These are phyloP conservation scores for Merodon equestris DNA, from an alignment of 2,888 invertebrate genomes.

Conservation along the genomic window DNA sequence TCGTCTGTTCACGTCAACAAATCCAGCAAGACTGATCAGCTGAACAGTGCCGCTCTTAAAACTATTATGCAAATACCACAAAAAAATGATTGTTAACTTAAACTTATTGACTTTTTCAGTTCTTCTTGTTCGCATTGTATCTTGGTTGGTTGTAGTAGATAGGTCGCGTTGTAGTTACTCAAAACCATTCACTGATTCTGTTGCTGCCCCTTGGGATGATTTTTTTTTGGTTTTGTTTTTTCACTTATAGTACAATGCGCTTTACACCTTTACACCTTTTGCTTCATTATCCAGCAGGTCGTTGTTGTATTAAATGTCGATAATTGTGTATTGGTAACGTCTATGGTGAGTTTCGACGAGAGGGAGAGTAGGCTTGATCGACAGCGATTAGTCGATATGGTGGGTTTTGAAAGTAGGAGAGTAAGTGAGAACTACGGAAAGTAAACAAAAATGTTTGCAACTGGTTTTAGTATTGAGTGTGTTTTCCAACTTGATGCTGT, in stretches of 20 bases:
- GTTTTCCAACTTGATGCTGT: slow-evolving; percentile 14
- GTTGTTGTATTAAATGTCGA: slow-evolving; percentile 19
- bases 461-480: slow-evolving; percentile 44
- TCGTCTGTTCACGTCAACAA: slow-evolving; percentile 75
- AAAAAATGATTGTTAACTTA: slow-evolving; percentile 61
- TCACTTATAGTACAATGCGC: slow-evolving; percentile 32
- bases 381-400: slow-evolving; percentile 25
- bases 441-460: slow-evolving; percentile 61
- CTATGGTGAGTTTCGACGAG: slow-evolving; percentile 43
- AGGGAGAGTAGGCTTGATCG: slow-evolving; percentile 12
- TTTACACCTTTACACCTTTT: slow-evolving; percentile 52
- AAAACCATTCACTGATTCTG: slow-evolving; percentile 8
- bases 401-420: slow-evolving; percentile 18
- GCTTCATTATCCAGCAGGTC: slow-evolving; percentile 32
- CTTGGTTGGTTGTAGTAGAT: slow-evolving; percentile 9
- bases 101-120: slow-evolving; percentile 60
- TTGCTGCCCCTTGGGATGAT: not conserved
- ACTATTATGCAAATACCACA: slow-evolving; percentile 70
- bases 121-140: slow-evolving; percentile 12
- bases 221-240: slow-evolving; percentile 3
- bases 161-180: slow-evolving; percentile 14
- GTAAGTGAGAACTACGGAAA: slow-evolving; percentile 46
- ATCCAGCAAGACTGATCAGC: slow-evolving; percentile 76
- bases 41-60: slow-evolving; percentile 75
- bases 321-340: slow-evolving; percentile 5